Evolutionary conservation across 2,797 vertebrate species (phyloP).

Genomic region (Helostoma temminkii): DNA sequence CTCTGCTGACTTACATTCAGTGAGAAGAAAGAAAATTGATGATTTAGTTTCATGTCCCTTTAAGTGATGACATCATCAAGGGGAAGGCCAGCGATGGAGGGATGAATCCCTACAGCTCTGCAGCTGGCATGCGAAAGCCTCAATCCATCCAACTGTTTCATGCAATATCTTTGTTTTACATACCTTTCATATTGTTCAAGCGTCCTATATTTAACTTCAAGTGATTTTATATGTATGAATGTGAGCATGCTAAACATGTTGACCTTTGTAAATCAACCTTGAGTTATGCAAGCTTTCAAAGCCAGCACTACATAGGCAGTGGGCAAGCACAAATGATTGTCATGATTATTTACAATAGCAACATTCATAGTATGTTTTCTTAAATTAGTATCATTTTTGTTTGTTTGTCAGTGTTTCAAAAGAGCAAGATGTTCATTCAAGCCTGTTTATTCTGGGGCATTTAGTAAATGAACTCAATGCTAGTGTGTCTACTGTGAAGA

Average conservation of each 20-base stretch:
- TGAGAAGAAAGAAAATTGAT: conserved; percentile 43
- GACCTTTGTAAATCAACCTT: conserved; percentile 25
- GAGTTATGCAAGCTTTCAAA: conserved; percentile 29
- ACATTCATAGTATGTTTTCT: too few species aligned
- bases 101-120: conserved; percentile 66
- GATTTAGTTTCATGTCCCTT: conserved; percentile 73
- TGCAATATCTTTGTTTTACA: conserved; percentile 18
- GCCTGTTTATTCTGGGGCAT: conserved; percentile 32
- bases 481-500: conserved; percentile 24
- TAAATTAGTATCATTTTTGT: too few species aligned
- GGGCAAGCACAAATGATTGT: not conserved
- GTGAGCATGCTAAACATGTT: conserved; percentile 1
- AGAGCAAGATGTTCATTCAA: conserved; percentile 16
- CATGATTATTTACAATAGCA: too few species aligned
- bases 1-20: conserved; percentile 30
- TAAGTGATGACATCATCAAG: conserved; percentile 79
- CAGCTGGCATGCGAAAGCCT: conserved; percentile 59
- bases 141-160: conserved; percentile 37
- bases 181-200: not conserved
- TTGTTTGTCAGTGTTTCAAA: not conserved
- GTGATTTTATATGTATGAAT: not conserved
- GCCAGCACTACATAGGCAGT: not conserved
- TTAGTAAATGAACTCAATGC: conserved; percentile 25
- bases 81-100: conserved; percentile 57
- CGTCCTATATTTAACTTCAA: not conserved